These are phyloP conservation scores for Cygnus buccinator DNA, from an alignment of 2,113 vertebrate species.

Conservation along the genomic window DNA sequence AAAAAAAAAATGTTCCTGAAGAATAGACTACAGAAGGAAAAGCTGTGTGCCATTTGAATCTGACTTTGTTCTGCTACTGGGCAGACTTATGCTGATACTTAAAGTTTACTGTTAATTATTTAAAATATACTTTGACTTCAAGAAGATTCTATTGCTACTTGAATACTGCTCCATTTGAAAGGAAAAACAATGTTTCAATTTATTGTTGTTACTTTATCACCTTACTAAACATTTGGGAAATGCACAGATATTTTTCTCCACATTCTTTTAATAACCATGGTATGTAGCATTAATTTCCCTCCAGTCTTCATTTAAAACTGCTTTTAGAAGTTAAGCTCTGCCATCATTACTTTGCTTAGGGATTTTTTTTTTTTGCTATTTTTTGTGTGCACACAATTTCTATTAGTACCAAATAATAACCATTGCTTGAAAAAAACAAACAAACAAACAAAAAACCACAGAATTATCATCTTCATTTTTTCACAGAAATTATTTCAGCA, in stretches of 20 bases:
- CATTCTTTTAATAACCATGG: neutral
- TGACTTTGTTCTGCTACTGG: neutral
- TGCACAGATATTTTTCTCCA: neutral
- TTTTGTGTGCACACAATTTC: neutral
- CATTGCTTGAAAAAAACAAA: neutral
- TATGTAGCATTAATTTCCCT: neutral
- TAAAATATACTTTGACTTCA: neutral
- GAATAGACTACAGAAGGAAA: neutral
- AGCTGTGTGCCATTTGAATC: neutral
- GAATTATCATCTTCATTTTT: no score
- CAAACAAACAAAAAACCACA: no score
- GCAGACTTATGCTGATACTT: neutral
- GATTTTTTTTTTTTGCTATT: slow-evolving; percentile 12
- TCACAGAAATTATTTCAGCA: neutral
- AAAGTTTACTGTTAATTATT: neutral
- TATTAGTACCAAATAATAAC: slow-evolving; percentile 24
- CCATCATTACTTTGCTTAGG: neutral
- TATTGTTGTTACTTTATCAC: neutral
- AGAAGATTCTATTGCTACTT: neutral
- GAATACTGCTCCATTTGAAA: neutral
- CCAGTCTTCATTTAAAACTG: slow-evolving; percentile 17
- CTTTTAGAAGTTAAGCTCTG: slow-evolving; percentile 12
- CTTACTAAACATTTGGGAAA: neutral
- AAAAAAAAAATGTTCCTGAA: neutral
- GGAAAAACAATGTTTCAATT: neutral